Base-by-base conservation (phyloP, 2,113 vertebrate species). In the Nymphicus hollandicus region DNA sequence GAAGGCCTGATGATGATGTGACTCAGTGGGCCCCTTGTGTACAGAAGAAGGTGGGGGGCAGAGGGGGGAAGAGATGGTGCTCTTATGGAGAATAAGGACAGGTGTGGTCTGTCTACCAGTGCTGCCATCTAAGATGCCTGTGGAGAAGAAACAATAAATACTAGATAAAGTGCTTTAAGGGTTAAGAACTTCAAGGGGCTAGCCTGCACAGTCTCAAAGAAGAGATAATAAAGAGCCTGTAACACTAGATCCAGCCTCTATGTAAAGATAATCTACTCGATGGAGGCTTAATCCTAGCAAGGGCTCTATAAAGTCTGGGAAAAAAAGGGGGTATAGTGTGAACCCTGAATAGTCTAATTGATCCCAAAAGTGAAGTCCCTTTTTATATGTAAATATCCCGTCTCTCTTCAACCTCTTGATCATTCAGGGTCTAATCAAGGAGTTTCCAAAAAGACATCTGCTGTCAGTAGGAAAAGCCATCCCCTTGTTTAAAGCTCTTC, bases 81-180 rank as follows among this genome's bases (percentile, higher is more conserved):
- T 88, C 11, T 90, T 33, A 23, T 23, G 61, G 81, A 93, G 83
- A 91, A 89, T 2, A 10, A 87, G 78, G 88, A 94, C 91, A 94
- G 92, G 84, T 95, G 89, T 82, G 71, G 39, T 88, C 49, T 93
- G 43, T 96, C 93, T 89, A 56, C 44, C 35, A 88, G 50, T 69
- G 74, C 73, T 96, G 76, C 81, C 83, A 94, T 91, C 88, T 92
- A 78, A 91, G 91, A 88, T 92, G 93, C 95, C 94, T 97, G 95
- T 89, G 83, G 94, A 95, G 96, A 96, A 96, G 95, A 96, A 96
- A 97, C 86, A 97, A 97, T 93, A 95, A 96, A 96, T 97, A 96
- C 88, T 69, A 95, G 93, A 95, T 86, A 97, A 95, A 95, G 94
- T 95, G 91, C 90, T 93, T 91, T 93, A 89, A 90, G 94, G 93